These are phyloP conservation scores for Chloroclystis v-ata DNA, from an alignment of 2,888 invertebrate species.

Conservation along the genomic window DNA sequence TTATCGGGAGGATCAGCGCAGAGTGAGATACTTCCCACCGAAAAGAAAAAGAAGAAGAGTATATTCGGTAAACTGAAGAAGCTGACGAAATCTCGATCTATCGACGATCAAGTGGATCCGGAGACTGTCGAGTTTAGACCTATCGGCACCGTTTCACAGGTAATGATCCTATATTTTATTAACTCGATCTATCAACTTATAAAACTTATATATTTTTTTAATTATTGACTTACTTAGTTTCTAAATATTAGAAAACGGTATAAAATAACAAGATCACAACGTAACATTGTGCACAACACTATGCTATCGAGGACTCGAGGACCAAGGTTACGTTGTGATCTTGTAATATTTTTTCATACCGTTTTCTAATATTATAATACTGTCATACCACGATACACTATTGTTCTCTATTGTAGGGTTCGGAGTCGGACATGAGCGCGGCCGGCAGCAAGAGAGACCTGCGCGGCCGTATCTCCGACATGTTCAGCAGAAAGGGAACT, in stretches of 20 bases:
- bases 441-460: constrained; percentile 86
- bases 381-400: too few relatives aligned
- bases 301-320: too few relatives aligned
- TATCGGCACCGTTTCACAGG: constrained; percentile 77
- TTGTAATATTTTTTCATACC: not conserved
- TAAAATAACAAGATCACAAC: too few relatives aligned
- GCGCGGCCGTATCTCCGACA: constrained; percentile 87
- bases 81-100: constrained; percentile 89
- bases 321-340: too few relatives aligned
- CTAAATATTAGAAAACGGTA: too few relatives aligned
- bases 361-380: not conserved
- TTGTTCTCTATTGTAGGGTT: constrained; percentile 69
- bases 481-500: constrained; percentile 84
- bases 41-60: constrained; percentile 89
- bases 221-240: too few relatives aligned
- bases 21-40: constrained; percentile 86
- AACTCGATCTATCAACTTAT: too few relatives aligned
- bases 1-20: constrained; percentile 91
- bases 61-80: constrained; percentile 91
- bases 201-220: too few relatives aligned
- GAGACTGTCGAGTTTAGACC: constrained; percentile 69
- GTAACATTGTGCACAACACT: too few relatives aligned
- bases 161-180: too few relatives aligned
- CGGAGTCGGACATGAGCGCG: constrained; percentile 84
- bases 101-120: constrained; percentile 81